These are phyloP conservation scores for Abrostola tripartita DNA, from an alignment of 2,888 invertebrate species.

Conservation along the genomic window DNA sequence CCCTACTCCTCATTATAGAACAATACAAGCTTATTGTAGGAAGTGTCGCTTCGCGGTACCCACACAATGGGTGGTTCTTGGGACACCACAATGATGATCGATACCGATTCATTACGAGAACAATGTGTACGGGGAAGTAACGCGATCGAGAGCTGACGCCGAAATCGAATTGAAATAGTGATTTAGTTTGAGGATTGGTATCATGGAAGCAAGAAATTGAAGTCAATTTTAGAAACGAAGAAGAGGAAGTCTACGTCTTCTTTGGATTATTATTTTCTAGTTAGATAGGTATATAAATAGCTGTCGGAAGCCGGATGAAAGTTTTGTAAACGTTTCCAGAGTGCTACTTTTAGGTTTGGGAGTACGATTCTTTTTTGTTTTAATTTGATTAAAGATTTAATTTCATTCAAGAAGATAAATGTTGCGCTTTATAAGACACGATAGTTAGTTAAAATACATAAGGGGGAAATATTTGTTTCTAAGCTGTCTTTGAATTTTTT, in stretches of 20 bases:
- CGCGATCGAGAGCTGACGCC: constrained; percentile 12
- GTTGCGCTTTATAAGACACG: too few species aligned
- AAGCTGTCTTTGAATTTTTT: too few species aligned
- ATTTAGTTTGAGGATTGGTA: not conserved
- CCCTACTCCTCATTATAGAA: constrained; percentile 32
- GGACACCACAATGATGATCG: constrained; percentile 55
- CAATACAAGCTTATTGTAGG: constrained; percentile 43
- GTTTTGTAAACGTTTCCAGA: too few species aligned
- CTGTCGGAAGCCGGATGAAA: not conserved
- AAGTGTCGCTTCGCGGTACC: constrained; percentile 60
- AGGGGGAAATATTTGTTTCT: too few species aligned
- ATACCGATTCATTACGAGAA: constrained; percentile 49
- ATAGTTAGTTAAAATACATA: too few species aligned
- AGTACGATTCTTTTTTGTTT: too few species aligned
- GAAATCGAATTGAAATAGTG: not conserved
- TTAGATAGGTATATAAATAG: constrained; percentile 18
- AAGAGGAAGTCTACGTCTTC: too few species aligned
- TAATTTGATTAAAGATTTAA: too few species aligned
- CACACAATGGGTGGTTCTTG: constrained; percentile 58
- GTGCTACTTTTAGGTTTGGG: too few species aligned
- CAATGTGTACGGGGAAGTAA: constrained; percentile 42
- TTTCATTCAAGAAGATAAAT: too few species aligned
- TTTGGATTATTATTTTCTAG: too few species aligned
- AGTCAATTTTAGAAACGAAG: too few species aligned
- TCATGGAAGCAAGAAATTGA: not conserved